Evolutionary conservation across 2,113 vertebrate genomes (phyloP).

Genomic region (Apodemus speciosus): DNA sequence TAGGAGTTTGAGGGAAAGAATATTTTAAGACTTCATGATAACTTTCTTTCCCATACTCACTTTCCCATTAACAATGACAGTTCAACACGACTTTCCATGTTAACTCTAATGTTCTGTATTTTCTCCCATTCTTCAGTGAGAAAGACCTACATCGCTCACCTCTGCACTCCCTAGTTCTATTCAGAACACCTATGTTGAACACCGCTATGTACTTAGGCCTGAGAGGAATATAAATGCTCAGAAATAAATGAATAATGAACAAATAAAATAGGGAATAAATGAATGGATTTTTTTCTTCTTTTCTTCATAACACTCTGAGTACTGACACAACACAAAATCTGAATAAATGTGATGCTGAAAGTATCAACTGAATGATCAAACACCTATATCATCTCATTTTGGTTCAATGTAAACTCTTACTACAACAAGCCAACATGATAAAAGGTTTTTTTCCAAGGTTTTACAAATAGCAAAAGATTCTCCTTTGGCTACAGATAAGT

Average conservation of each 20-base stretch:
- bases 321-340: neutral
- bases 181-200: neutral
- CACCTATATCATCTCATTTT: neutral
- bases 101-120: constrained; percentile 25
- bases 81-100: constrained; percentile 26
- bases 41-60: neutral
- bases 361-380: neutral
- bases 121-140: neutral
- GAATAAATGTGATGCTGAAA: neutral
- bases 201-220: neutral
- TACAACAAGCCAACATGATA: constrained; percentile 13
- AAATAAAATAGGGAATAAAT: constrained; percentile 2
- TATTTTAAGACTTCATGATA: neutral
- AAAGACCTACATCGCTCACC: neutral
- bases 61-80: neutral
- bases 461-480: constrained; percentile 24
- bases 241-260: constrained; percentile 40
- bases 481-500: neutral
- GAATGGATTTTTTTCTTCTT: neutral
- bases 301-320: neutral
- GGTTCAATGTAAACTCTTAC: neutral
- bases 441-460: constrained; percentile 13
- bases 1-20: constrained; percentile 40
- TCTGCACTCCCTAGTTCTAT: neutral
- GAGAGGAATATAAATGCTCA: neutral